These are phyloP conservation scores for Enteromius paludinosus DNA, from an alignment of 2,797 vertebrate genomes.

Conservation along the genomic window DNA sequence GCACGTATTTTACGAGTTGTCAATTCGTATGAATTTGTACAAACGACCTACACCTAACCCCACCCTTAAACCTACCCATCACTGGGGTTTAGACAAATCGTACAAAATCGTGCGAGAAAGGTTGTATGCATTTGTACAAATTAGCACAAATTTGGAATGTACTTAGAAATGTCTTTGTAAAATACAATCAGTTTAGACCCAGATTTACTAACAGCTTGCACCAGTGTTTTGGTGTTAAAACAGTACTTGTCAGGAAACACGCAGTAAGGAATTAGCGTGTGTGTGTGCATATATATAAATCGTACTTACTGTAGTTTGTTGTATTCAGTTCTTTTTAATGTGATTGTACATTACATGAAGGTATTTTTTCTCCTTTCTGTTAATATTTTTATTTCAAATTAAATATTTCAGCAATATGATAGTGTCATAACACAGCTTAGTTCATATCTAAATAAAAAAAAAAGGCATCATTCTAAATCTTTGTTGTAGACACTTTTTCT, in stretches of 20 bases:
- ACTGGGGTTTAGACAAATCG: too few species aligned
- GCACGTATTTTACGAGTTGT: too few species aligned
- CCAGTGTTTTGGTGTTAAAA: background rate
- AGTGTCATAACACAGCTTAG: background rate
- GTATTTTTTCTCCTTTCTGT: background rate
- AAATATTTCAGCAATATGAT: background rate
- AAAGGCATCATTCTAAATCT: background rate
- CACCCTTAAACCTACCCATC: too few species aligned
- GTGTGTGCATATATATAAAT: too few species aligned
- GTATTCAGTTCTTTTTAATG: background rate
- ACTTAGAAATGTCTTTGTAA: background rate
- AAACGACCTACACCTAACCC: too few species aligned
- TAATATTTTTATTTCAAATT: background rate
- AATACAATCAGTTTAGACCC: background rate
- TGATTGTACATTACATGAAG: background rate
- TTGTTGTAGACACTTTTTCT: background rate
- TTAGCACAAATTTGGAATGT: too few species aligned
- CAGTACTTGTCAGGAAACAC: background rate
- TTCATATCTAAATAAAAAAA: too few species aligned
- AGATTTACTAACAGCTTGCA: too few species aligned
- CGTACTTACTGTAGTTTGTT: background rate
- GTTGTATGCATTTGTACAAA: too few species aligned
- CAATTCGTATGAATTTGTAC: too few species aligned
- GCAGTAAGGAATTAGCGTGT: background rate
- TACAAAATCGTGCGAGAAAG: too few species aligned